These are phyloP conservation scores for Sesamia nonagrioides DNA, from an alignment of 1,140 invertebrate species.

Conservation along the genomic window DNA sequence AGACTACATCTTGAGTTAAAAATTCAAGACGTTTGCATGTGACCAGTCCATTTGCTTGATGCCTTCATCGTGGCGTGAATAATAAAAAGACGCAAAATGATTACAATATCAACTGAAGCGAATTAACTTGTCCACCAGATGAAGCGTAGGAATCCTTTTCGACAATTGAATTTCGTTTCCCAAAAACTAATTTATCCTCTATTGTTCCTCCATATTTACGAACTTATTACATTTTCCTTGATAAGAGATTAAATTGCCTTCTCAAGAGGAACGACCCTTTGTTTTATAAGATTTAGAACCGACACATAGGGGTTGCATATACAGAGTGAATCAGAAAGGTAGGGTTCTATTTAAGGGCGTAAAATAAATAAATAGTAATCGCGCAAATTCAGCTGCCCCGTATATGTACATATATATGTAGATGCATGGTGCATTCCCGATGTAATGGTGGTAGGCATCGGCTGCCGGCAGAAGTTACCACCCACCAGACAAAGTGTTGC, in stretches of 20 bases:
- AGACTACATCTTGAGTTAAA: slow-evolving; percentile 1
- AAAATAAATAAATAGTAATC: too few species aligned
- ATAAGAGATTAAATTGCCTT: slow-evolving; percentile 80
- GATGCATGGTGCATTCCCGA: too few species aligned
- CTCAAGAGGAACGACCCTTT: slow-evolving; percentile 64
- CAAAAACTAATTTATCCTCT: slow-evolving; percentile 80
- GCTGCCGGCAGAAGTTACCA: too few species aligned
- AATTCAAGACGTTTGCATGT: slow-evolving; percentile 31
- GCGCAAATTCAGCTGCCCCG: too few species aligned
- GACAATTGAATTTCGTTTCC: slow-evolving; percentile 76
- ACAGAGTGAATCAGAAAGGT: too few species aligned
- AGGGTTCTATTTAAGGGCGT: too few species aligned
- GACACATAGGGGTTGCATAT: slow-evolving; percentile 43
- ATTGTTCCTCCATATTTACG: slow-evolving; percentile 82
- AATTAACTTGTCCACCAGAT: slow-evolving; percentile 53
- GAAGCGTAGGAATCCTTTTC: slow-evolving; percentile 65
- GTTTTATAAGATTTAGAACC: slow-evolving; percentile 67
- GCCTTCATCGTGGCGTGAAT: slow-evolving; percentile 35
- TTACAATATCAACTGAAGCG: slow-evolving; percentile 37
- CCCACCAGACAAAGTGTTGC: too few species aligned
- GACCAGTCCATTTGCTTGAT: slow-evolving; percentile 35
- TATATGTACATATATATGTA: too few species aligned
- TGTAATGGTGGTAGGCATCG: too few species aligned
- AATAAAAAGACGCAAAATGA: slow-evolving; percentile 42
- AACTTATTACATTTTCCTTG: slow-evolving; percentile 81